Evolutionary conservation across 2,888 invertebrate species (phyloP), one percentile per base, ranked within the genome.

Genomic region (Epirrhoe alternata): DNA sequence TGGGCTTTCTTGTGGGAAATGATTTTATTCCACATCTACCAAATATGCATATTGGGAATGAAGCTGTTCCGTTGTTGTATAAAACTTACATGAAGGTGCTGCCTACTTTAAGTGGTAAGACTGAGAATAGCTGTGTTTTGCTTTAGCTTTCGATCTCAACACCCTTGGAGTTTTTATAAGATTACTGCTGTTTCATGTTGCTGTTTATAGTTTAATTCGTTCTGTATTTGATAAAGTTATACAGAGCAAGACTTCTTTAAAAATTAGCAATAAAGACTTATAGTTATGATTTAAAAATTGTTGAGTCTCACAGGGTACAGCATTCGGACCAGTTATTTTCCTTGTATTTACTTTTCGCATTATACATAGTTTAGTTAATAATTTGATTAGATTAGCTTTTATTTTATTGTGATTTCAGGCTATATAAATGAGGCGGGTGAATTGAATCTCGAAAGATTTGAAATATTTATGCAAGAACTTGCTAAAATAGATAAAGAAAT

Each of bases 11-110:
- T 30, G 97, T 99, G 10, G 99, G 99, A 71, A 99, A 99, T 84
- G 99, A 99, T 89, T 99, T 99, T 88, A 97, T 99, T 78, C 99
- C 99, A 0, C 96, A 99, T 92, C 94, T 99, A 72, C 99, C 99
- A 2, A 96, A 98, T 87, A 94, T 99, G 86, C 98, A 99, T 86
- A 99, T 99, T 74, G 95, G 95, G 74, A 96, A 97, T 80, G 98
- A 98, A 80, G 98, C 98, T 12, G 88, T 99, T 71, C 97, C 98
- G 0, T 84, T 97, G 69, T 92, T 99, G 49, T 99, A 98, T 89
- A 95, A 95, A 78, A 96, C 96, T 0, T 99, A 99, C 87, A 98
- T 96, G 90, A 95, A 95, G 55, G 96, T 98, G 45, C 92, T 99
- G 77, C 98, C 98, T 0, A 95, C 95, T 45, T 94, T 99, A 73